Evolutionary conservation across 1,140 invertebrate genomes (phyloP), one percentile per base, ranked within the genome.

Genomic region (Zaprionus vittiger): DNA sequence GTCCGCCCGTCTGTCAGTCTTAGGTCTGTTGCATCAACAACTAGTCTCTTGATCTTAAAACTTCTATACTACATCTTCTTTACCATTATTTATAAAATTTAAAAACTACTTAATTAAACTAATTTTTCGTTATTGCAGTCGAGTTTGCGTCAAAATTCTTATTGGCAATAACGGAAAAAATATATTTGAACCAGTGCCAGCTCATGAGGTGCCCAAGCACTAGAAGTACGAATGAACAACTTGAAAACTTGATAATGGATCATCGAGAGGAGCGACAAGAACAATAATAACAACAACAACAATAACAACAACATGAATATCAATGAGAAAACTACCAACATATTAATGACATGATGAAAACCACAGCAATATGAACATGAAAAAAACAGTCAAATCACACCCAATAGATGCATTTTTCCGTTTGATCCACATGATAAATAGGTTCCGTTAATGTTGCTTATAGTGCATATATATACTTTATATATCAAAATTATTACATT

Each of bases 131-230:
- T 34, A 17, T 28, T 22, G 2, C 49, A 83, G 81, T 44, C 56
- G 37, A 5, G 20, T 59, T n/a, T 83, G 73, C 77, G 24, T 67
- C 47, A 69, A 63, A 41, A 62, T 82, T 41, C 49, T 83, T 14
- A 77, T 76, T 70, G 69, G 81, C 38, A 76, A 73, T 38, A 54
- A 60, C 61, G 81, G 81, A 15, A 57, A 44, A n/a, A 63, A 44
- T 7, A 68, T 79, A 24, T 83, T 82, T 49, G 80, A 83, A 69
- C 63, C 69, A 31, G 61, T 83, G 60, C 38, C 81, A 22, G 49
- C 68, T 59, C 17, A 38, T 9, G 70, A 73, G 14, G 26, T 41
- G 11, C 20, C 26, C 2, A 47, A 7, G n/a, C 66, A 28, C 5
- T 14, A 15, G 20, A 26, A 14, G 26, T 24, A 70, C 24, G 26